A percentile compares a stretch with the other conserved stretches of the same genome.
Evolutionary conservation across 2,797 vertebrate species (phyloP).

Genomic region (Notamacropus eugenii): DNA sequence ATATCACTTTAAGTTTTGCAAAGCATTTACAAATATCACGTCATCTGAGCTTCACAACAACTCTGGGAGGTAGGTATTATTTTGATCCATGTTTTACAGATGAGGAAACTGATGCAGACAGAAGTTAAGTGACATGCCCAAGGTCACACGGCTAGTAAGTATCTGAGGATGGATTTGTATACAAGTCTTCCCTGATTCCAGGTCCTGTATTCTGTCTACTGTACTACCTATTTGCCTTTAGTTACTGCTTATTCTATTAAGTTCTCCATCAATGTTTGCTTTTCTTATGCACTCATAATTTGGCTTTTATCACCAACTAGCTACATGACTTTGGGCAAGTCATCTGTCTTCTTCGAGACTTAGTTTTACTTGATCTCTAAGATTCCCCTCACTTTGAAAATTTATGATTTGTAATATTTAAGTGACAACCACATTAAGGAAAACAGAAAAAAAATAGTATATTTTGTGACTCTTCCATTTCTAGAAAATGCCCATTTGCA

Average conservation of each 20-base stretch:
- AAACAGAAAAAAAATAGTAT: background rate
- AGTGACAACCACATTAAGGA: background rate
- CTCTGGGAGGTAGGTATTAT: background rate
- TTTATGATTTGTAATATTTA: background rate
- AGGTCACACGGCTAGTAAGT: background rate
- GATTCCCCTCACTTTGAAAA: background rate
- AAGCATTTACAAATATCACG: background rate
- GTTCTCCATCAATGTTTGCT: background rate
- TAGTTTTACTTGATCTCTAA: background rate
- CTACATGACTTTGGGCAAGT: background rate
- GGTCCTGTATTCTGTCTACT: background rate
- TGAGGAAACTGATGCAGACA: background rate
- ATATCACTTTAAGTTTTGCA: background rate
- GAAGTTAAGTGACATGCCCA: background rate
- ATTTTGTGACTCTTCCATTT: background rate
- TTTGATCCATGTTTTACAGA: background rate
- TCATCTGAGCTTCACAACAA: background rate
- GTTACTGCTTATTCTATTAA: background rate
- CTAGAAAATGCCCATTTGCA: background rate
- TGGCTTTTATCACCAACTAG: background rate
- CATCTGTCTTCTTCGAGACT: background rate
- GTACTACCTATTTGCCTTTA: background rate
- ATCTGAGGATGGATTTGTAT: background rate
- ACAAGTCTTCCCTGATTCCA: too few relatives aligned
- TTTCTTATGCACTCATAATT: background rate